Conservation (phyloP, 1,140 invertebrate species). For the Drosophila insularis region DNA sequence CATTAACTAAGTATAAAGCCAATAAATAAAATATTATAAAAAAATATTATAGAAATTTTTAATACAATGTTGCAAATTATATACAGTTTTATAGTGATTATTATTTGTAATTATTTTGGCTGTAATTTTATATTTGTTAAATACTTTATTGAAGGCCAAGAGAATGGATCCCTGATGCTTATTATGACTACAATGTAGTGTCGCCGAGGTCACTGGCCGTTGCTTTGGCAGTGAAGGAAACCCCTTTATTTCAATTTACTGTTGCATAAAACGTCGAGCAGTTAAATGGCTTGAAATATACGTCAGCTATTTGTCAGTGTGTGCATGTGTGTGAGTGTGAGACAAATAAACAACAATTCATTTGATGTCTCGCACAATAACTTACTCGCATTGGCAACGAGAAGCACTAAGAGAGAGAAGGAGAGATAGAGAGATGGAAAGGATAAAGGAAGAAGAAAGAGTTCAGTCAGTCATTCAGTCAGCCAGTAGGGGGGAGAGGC, state of each 20-base stretch:
- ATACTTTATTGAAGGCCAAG: neutral
- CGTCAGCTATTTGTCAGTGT: slow-evolving; percentile 53
- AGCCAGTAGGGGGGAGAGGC: slow-evolving; percentile 30
- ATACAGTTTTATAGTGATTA: no score
- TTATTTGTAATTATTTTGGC: neutral
- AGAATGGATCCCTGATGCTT: neutral
- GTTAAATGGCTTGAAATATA: slow-evolving; percentile 63
- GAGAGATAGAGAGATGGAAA: neutral
- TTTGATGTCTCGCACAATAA: slow-evolving; percentile 58
- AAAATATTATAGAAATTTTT: no score
- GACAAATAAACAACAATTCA: slow-evolving; percentile 77
- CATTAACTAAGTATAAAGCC: no score
- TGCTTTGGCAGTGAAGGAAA: slow-evolving; percentile 1
- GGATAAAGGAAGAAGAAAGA: neutral
- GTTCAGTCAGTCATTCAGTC: slow-evolving; percentile 11
- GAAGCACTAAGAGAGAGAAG: neutral
- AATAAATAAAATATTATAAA: no score
- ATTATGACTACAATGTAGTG: slow-evolving; percentile 4
- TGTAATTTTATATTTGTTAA: neutral
- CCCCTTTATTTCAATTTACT: slow-evolving; percentile 71
- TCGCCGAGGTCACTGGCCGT: neutral
- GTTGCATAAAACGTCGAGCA: slow-evolving; percentile 61
- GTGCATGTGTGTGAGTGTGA: slow-evolving; percentile 30
- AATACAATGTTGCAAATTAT: no score
- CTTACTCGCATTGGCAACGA: slow-evolving; percentile 23